A percentile compares a stretch with the other conserved stretches of the same genome.
phyloP scores from a whole-genome alignment of 2,797 vertebrate species.

The Odontamblyopus rebecca region DNA sequence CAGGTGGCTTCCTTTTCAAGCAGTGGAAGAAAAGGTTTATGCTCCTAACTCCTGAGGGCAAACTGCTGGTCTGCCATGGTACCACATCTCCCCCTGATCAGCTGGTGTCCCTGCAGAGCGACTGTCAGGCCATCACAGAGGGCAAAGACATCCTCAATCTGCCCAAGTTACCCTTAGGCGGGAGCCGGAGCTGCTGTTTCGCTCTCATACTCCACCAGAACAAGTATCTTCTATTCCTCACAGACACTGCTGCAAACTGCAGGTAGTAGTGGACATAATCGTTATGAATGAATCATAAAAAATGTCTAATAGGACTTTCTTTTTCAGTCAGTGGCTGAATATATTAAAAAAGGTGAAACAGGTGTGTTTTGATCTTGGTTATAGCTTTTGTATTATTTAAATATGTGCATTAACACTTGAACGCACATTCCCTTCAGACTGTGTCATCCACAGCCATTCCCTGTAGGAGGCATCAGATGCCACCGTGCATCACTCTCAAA shows the following conservation, averaged over 20 bases:
- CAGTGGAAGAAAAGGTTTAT: conserved; percentile 85
- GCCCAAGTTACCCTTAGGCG: conserved; percentile 75
- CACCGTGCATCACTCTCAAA: conserved; percentile 59
- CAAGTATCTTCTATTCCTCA: conserved; percentile 77
- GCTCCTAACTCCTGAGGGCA: conserved; percentile 75
- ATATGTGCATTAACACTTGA: background rate
- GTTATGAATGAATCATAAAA: background rate
- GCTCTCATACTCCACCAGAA: conserved; percentile 77
- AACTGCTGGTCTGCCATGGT: conserved; percentile 74
- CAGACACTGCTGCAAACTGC: conserved; percentile 76
- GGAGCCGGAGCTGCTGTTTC: conserved; percentile 78
- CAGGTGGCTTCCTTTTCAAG: conserved; percentile 83
- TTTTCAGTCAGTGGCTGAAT: conserved; percentile 80
- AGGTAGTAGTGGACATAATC: conserved; percentile 61
- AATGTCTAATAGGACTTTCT: conserved; percentile 17
- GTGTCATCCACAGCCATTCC: conserved; percentile 56
- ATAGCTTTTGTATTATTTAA: background rate
- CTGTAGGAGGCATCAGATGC: conserved; percentile 66
- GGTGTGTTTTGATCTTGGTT: conserved; percentile 62
- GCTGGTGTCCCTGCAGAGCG: conserved; percentile 70
- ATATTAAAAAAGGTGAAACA: conserved; percentile 80
- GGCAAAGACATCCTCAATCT: conserved; percentile 80
- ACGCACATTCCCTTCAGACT: conserved; percentile 46
- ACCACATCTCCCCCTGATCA: conserved; percentile 74
- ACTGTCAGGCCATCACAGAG: conserved; percentile 78